A percentile compares a stretch with the other conserved stretches of the same genome.
Evolutionary conservation across 2,797 vertebrate genomes (phyloP).

Genomic region (Gastrophryne carolinensis): DNA sequence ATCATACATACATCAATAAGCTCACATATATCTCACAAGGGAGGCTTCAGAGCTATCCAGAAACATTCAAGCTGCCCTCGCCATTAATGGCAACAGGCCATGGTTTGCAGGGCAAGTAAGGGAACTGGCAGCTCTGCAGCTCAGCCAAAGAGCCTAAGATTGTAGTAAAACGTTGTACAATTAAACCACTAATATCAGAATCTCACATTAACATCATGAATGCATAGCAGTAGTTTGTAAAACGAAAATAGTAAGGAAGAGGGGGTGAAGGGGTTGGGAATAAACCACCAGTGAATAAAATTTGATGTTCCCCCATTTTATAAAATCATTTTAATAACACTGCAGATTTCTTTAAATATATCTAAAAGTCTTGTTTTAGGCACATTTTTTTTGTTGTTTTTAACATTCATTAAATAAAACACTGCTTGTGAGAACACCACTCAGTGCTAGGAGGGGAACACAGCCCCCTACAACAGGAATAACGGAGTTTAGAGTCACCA

Average conservation of each 20-base stretch:
- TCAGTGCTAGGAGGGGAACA: not conserved
- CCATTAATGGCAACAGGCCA: too few species aligned
- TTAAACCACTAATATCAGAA: not conserved
- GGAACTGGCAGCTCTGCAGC: not conserved
- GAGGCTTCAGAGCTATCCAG: too few species aligned
- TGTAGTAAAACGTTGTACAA: not conserved
- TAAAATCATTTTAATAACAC: slow-evolving; percentile 67
- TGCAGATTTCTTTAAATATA: slow-evolving; percentile 58
- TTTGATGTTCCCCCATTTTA: slow-evolving; percentile 57
- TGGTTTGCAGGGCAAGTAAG: too few species aligned
- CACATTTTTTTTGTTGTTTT: slow-evolving; percentile 78
- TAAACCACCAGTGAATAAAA: slow-evolving; percentile 72
- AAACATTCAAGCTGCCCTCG: too few species aligned
- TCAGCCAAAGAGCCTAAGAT: not conserved
- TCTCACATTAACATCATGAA: slow-evolving; percentile 66
- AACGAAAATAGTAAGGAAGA: slow-evolving; percentile 64
- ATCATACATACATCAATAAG: too few species aligned
- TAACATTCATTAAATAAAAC: slow-evolving; percentile 82
- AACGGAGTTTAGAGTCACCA: slow-evolving; percentile 60
- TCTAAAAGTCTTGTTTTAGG: slow-evolving; percentile 69
- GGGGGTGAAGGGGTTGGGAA: too few species aligned
- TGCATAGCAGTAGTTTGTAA: slow-evolving; percentile 73
- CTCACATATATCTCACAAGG: too few species aligned
- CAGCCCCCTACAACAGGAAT: not conserved
- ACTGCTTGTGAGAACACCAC: slow-evolving; percentile 68